Evolutionary conservation across 2,113 vertebrate genomes (phyloP), one percentile per base, ranked within the genome.

Genomic region (Callipepla californica): DNA sequence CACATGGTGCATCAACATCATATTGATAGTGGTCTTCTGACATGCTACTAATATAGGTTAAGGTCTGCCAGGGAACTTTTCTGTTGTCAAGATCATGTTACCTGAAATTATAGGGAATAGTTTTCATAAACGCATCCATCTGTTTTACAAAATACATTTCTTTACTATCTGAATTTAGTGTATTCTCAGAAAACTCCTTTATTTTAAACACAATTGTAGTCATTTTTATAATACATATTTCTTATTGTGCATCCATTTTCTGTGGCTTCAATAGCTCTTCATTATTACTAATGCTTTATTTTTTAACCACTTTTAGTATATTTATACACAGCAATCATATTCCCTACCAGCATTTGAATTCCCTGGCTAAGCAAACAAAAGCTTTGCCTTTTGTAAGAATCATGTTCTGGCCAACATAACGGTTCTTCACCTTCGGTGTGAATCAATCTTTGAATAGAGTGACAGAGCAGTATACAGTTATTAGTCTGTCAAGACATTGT

Each of bases 401-500:
- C 2, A 44, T 91, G 74, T 90, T 90, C 79, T 32, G 53, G 47
- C 47, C 57, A 58, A 23, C 7, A 21, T 90, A 70, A 93, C 80
- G 61, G 76, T 42, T 80, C 72, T 83, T 87, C 68, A 88, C 50
- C 68, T 90, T 83, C 55, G 3, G 30, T 59, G 40, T 74, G 72
- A 80, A 53, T 70, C 38, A 23, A 9, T 57, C 45, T 85, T 83
- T 70, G 45, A 63, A 25, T 2, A 40, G 42, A 42, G 57, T 72
- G 82, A 30, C 79, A 83, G 28, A 7, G 55, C 58, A 45, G 47
- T 32, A 17, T 34, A 17, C 28, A 89, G 40, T 76, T 80, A 78
- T 90, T 95, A 85, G 12, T 45, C 90, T 89, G 87, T 89, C 94
- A 87, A 77, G 84, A 62, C 23, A 58, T 69, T 8, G 1, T 79